Conservation (phyloP, 2,797 vertebrate species). For the Decapterus maruadsi region DNA sequence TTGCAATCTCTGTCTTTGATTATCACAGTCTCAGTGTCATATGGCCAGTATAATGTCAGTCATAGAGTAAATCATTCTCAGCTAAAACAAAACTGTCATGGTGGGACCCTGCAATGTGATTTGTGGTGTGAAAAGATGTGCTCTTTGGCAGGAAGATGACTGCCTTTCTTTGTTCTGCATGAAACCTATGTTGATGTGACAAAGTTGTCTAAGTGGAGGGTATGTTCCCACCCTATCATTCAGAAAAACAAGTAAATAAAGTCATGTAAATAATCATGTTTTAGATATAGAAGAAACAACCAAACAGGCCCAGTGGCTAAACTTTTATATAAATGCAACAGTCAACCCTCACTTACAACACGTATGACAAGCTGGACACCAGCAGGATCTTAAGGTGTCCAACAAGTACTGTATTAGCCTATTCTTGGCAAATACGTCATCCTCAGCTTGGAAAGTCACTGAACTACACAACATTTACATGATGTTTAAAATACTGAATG, state of each 20-base stretch:
- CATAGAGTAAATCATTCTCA: not conserved
- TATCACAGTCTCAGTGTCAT: not conserved
- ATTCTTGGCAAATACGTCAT: not conserved
- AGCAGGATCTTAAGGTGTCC: not conserved
- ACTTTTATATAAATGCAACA: too few relatives aligned
- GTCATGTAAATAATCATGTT: not conserved
- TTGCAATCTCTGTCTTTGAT: slow-evolving; percentile 5
- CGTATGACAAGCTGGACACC: not conserved
- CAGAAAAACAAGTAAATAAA: not conserved
- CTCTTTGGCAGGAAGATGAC: slow-evolving; percentile 6
- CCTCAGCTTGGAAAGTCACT: too few relatives aligned
- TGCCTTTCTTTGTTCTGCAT: slow-evolving; percentile 20
- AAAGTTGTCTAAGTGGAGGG: not conserved
- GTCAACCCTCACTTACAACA: not conserved
- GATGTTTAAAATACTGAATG: not conserved
- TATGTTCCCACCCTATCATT: not conserved
- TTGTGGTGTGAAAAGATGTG: slow-evolving; percentile 18
- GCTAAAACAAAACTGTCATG: slow-evolving; percentile 14
- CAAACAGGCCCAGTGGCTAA: not conserved
- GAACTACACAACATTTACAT: not conserved
- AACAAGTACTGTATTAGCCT: not conserved
- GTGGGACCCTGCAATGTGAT: slow-evolving; percentile 13
- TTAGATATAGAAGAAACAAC: not conserved
- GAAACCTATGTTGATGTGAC: not conserved
- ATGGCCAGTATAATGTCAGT: not conserved